These are phyloP conservation scores for Cryptocephalus primarius DNA, from an alignment of 2,888 invertebrate species.

Conservation along the genomic window DNA sequence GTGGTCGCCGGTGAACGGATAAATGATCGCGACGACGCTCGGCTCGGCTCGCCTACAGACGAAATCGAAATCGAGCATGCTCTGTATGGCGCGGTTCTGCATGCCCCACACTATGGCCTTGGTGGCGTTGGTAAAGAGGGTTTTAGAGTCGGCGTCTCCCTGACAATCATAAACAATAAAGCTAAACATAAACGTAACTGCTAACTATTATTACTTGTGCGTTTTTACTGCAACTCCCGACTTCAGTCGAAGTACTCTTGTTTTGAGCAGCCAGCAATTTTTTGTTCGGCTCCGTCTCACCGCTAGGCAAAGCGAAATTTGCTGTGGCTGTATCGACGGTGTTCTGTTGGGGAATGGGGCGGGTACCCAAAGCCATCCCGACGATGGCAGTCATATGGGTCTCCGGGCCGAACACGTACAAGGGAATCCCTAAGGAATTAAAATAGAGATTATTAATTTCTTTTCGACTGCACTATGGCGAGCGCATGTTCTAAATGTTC, in stretches of 20 bases:
- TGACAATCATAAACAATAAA: conserved; percentile 2
- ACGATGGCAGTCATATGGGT: conserved; percentile 99
- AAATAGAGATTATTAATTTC: too few relatives aligned
- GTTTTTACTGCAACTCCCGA: conserved; percentile 1
- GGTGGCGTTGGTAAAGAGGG: conserved; percentile 72
- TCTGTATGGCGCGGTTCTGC: conserved; percentile 94
- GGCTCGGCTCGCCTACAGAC: conserved; percentile 83
- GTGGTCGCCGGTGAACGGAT: conserved; percentile 97
- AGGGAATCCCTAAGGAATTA: conserved; percentile 69
- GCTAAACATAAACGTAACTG: not conserved
- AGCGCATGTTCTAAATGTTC: too few relatives aligned
- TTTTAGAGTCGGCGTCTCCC: conserved; percentile 23
- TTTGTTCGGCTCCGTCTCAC: conserved; percentile 39
- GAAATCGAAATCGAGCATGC: conserved; percentile 94
- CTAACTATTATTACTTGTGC: not conserved
- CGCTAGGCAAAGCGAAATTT: conserved; percentile 76
- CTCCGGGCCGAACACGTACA: conserved; percentile 96
- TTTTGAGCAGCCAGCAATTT: conserved; percentile 11
- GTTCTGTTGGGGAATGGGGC: conserved; percentile 61
- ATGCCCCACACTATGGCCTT: conserved; percentile 98
- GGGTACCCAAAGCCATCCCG: conserved; percentile 89
- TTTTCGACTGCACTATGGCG: too few relatives aligned
- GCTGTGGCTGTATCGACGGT: conserved; percentile 70
- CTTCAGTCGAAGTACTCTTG: not conserved
- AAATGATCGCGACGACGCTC: conserved; percentile 91